Conservation (phyloP, 2,888 invertebrate species). For the Calameuta idolon region DNA sequence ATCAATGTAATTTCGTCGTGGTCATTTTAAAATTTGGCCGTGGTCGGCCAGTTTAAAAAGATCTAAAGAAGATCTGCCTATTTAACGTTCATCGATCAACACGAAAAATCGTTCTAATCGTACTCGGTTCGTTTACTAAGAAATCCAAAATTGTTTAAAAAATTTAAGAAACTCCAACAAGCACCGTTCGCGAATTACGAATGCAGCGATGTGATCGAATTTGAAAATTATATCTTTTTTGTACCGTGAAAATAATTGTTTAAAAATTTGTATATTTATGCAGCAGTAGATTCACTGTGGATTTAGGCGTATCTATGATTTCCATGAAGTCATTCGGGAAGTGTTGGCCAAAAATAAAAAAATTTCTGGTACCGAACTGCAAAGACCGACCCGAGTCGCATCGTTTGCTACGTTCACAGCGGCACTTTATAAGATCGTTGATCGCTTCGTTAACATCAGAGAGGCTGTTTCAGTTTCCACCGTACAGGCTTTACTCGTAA, state of each 20-base stretch:
- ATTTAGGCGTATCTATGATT: background rate
- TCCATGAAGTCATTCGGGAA: background rate
- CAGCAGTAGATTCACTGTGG: background rate
- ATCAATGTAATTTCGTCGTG: background rate
- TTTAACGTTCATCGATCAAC: background rate
- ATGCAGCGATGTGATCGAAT: background rate
- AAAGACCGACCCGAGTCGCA: conserved; percentile 8
- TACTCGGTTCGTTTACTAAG: background rate
- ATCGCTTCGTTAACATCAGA: conserved; percentile 37
- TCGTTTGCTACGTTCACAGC: background rate
- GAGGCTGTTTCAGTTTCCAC: conserved; percentile 21
- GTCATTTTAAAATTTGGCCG: too few species aligned
- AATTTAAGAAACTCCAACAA: background rate
- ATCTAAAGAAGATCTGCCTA: background rate
- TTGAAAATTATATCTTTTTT: background rate
- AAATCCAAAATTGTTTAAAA: background rate
- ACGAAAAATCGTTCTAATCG: background rate
- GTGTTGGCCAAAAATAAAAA: background rate
- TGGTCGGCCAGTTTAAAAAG: background rate
- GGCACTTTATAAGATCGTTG: conserved; percentile 23
- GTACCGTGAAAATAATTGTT: background rate
- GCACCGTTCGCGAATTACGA: background rate
- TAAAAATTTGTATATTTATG: background rate
- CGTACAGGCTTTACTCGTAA: conserved; percentile 23
- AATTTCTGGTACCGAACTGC: background rate